Evolutionary conservation across 2,888 invertebrate species (phyloP).

Genomic region (Heliconius erato): DNA sequence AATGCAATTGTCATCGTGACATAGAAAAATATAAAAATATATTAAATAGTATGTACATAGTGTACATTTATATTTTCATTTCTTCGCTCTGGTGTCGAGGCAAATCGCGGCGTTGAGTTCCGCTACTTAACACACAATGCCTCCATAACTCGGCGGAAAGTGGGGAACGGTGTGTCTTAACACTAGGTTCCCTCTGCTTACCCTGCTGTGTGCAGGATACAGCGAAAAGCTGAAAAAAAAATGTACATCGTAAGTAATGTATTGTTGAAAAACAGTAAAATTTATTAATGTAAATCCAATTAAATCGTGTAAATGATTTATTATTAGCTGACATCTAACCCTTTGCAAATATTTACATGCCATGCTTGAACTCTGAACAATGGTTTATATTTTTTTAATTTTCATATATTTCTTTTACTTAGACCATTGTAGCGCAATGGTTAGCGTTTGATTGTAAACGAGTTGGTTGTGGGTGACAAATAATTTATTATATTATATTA

Average conservation of each 20-base stretch:
- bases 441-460: too few relatives aligned
- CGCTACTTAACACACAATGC: too few relatives aligned
- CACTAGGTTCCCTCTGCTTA: too few relatives aligned
- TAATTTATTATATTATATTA: too few relatives aligned
- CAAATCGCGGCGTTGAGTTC: too few relatives aligned
- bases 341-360: background rate
- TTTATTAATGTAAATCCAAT: background rate
- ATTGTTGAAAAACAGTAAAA: background rate
- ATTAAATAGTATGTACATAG: background rate
- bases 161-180: too few relatives aligned
- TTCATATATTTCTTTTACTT: background rate
- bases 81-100: too few relatives aligned
- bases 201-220: too few relatives aligned
- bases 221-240: too few relatives aligned
- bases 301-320: background rate
- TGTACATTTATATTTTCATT: background rate
- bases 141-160: too few relatives aligned
- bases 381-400: background rate
- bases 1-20: background rate
- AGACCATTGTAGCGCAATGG: too few relatives aligned
- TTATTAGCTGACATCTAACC: background rate
- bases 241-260: background rate
- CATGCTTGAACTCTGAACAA: background rate
- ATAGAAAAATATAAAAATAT: background rate
- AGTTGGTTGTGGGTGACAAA: too few relatives aligned